Base-by-base conservation (phyloP, 92 coral and sea anemone species). In the Epizoanthus rinbou region DNA sequence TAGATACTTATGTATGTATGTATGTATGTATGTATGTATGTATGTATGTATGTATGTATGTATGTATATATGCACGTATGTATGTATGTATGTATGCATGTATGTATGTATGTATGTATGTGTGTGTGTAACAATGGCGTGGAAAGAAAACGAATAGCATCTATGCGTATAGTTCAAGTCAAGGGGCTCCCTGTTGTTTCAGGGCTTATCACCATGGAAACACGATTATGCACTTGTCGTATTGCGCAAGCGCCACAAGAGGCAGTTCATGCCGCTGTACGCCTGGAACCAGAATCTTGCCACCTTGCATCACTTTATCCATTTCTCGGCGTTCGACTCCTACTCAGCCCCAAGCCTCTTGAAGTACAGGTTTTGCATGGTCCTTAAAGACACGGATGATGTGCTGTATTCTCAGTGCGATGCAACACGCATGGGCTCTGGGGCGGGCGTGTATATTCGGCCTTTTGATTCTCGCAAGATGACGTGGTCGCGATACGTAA, bases 401-500 rank as follows among this genome's bases (percentile, higher is more conserved):
- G 67, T 86, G 64, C 60, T 86, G 18, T 80, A 74, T 4, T 64
- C 72, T 13, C 75, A 76, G 33, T 86, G 89, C 23, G 78, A 76
- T 67, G 43, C 86, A n/a, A 64, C 72, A 14, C 75, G 68, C 23
- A 16, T 37, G 76, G 86, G 76, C 1, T 71, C 85, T 50, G 89
- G 89, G 25, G 89, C 89, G 57, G 89, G 89, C 4, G 86, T 86
- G 19, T 86, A 86, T 41, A 81, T 81, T 83, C 89, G 78, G 66
- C 76, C 83, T 23, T 86, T 80, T 57, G 86, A 86, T 45, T 41
- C 78, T 17, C 28, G 62, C 65, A 80, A 10, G 35, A 74, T 59
- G 50, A 59, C 76, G 13, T 86, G 89, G 89, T 41, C 72, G 13
- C 64, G 86, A 33, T 50, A 71, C 67, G 89, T 86, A 73, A 73